Evolutionary conservation across 2,797 vertebrate species (phyloP).

Genomic region (Tapirus indicus): DNA sequence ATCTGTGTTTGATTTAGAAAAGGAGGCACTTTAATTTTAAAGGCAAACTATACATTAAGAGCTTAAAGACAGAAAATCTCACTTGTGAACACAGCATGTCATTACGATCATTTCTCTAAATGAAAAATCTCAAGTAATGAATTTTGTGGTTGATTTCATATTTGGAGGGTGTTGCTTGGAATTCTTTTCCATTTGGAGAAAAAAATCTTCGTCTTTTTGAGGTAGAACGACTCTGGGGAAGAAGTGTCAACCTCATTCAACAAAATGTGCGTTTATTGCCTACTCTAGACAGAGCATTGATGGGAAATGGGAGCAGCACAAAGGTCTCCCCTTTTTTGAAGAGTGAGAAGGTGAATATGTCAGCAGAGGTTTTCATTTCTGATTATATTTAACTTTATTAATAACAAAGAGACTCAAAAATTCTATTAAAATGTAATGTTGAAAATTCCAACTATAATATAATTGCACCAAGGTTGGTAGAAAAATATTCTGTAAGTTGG

Average conservation of each 20-base stretch:
- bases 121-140: slow-evolving; percentile 63
- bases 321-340: background rate
- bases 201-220: slow-evolving; percentile 62
- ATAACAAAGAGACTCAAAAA: slow-evolving; percentile 81
- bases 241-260: background rate
- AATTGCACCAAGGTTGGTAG: slow-evolving; percentile 72
- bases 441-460: slow-evolving; percentile 74
- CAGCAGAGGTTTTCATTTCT: slow-evolving; percentile 78
- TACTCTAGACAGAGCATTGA: background rate
- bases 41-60: slow-evolving; percentile 72
- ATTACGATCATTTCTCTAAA: slow-evolving; percentile 47
- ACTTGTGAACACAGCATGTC: slow-evolving; percentile 55
- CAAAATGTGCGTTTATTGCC: background rate
- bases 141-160: slow-evolving; percentile 56
- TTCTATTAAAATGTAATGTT: slow-evolving; percentile 82
- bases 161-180: background rate
- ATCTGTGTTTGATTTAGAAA: slow-evolving; percentile 61
- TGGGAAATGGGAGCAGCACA: background rate
- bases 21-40: slow-evolving; percentile 60
- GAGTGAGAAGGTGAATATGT: slow-evolving; percentile 29
- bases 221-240: background rate
- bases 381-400: slow-evolving; percentile 83
- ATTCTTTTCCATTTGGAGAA: slow-evolving; percentile 58
- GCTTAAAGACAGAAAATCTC: slow-evolving; percentile 50
- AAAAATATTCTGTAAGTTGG: slow-evolving; percentile 80